Evolutionary conservation across 2,113 vertebrate species (phyloP).

Genomic region (Mormyrus lacerda): DNA sequence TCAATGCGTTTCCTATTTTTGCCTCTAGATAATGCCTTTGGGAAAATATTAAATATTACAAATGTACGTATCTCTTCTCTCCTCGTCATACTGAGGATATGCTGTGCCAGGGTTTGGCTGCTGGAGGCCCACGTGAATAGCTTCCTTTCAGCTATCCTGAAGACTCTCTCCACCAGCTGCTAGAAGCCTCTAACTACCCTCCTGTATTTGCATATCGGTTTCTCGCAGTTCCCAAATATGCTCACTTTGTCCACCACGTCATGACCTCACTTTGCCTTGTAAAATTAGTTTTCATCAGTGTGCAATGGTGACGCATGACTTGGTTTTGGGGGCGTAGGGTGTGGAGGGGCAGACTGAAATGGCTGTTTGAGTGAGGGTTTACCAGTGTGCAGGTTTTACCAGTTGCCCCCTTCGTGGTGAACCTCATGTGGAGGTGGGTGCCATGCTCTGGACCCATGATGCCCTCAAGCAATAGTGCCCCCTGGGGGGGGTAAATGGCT

Average conservation of each 20-base stretch:
- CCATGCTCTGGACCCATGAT: not conserved
- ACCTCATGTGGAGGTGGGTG: not conserved
- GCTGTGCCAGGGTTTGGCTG: not conserved
- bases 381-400: not conserved
- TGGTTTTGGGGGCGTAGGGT: conserved; percentile 1
- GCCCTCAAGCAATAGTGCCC: not conserved
- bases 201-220: not conserved
- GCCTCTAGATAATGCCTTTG: not conserved
- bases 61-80: not conserved
- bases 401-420: not conserved
- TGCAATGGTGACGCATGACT: conserved; percentile 1
- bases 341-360: not conserved
- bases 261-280: conserved; percentile 10
- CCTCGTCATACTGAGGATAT: not conserved
- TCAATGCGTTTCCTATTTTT: not conserved
- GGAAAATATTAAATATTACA: not conserved
- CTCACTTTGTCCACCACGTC: not conserved
- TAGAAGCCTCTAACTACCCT: not conserved
- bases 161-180: not conserved
- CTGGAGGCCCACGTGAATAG: not conserved
- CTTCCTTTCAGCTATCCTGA: not conserved
- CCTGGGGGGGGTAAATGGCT: not conserved
- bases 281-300: not conserved
- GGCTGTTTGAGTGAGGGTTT: not conserved
- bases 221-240: not conserved